These are phyloP conservation scores for Oscheius sp. DNA, from an alignment of 2,888 invertebrate species.

Conservation along the genomic window DNA sequence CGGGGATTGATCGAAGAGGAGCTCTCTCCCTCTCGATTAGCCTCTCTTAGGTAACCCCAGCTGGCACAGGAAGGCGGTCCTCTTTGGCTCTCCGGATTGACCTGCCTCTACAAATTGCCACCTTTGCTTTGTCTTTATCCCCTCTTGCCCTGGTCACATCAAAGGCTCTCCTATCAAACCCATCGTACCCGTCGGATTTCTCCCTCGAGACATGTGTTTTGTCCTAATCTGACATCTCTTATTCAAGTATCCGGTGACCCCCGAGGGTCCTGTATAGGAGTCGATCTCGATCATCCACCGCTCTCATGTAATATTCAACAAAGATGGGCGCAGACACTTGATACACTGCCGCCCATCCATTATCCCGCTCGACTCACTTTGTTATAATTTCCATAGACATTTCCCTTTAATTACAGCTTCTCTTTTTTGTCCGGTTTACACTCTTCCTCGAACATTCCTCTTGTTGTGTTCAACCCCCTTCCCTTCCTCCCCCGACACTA, in stretches of 20 bases:
- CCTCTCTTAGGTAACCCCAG: conserved; percentile 28
- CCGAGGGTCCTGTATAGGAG: conserved; percentile 19
- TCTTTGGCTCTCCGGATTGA: conserved; percentile 14
- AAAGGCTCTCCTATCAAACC: conserved; percentile 4
- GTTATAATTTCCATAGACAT: background rate
- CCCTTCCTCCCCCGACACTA: background rate
- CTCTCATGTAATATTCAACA: conserved; percentile 27
- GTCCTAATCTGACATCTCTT: conserved; percentile 12
- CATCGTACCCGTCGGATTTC: conserved; percentile 16
- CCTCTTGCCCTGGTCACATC: background rate
- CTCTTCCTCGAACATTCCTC: background rate
- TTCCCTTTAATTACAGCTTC: background rate
- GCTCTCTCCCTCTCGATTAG: conserved; percentile 4
- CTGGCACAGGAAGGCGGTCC: conserved; percentile 21
- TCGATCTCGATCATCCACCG: background rate
- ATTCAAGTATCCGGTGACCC: conserved; percentile 1
- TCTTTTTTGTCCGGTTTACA: background rate
- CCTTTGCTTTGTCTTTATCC: conserved; percentile 13
- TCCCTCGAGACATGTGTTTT: conserved; percentile 18
- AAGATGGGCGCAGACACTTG: conserved; percentile 20
- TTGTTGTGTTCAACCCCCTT: background rate
- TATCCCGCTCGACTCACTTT: conserved; percentile 1
- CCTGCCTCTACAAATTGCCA: conserved; percentile 23
- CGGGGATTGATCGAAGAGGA: conserved; percentile 1
- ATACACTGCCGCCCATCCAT: conserved; percentile 10